Evolutionary conservation across 1,140 invertebrate species (phyloP).

Genomic region (Lepeophtheirus salmonis): DNA sequence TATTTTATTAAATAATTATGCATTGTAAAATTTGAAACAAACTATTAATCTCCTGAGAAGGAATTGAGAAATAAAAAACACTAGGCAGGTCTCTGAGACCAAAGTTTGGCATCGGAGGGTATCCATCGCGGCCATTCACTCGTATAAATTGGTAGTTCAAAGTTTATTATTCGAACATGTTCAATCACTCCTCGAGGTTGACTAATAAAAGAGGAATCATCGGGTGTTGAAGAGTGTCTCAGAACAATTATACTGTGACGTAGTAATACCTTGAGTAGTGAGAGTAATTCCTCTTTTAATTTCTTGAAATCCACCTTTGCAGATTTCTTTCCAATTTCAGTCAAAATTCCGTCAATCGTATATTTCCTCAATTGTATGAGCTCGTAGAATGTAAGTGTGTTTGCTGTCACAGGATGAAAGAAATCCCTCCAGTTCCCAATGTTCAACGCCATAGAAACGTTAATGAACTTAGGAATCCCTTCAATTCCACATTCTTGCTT

Average conservation of each 20-base stretch:
- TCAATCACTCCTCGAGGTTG: background rate
- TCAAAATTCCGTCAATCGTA: background rate
- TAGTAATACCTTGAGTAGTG: background rate
- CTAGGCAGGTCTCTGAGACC: too few species aligned
- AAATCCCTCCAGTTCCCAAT: background rate
- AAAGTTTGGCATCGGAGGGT: too few species aligned
- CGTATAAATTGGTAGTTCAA: background rate
- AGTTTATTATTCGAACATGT: background rate
- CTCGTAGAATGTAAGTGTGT: background rate
- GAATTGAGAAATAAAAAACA: too few species aligned
- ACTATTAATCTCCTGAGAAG: too few species aligned
- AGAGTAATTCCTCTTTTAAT: background rate
- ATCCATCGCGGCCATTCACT: background rate
- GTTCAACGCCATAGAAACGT: background rate
- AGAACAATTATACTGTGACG: background rate
- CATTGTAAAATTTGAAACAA: too few species aligned
- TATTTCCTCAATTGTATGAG: background rate
- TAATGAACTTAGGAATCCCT: background rate
- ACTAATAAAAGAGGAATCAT: background rate
- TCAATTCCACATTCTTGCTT: background rate
- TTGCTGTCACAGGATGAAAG: background rate
- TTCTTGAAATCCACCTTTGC: background rate
- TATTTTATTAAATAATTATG: too few species aligned
- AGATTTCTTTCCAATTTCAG: background rate
- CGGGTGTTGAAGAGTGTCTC: background rate